Evolutionary conservation across 2,113 vertebrate genomes (phyloP), one percentile per base, ranked within the genome.

Genomic region (Burhinus bistriatus): DNA sequence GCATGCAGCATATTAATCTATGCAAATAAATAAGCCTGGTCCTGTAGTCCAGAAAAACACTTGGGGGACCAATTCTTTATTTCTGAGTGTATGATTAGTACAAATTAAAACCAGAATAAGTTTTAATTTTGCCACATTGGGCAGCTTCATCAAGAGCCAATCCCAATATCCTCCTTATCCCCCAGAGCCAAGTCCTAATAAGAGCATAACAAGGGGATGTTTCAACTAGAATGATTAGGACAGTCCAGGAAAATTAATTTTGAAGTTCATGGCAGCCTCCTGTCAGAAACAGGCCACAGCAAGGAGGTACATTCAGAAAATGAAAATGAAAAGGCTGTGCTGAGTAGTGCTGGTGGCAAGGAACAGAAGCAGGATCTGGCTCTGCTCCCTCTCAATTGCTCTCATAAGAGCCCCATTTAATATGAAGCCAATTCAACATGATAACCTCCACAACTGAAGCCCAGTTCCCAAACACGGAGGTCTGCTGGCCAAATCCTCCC

Each of bases 21-120:
- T 58, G 72, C 21, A 6, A 95, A 89, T 79, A 91, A 84, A 55
- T 61, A 20, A 95, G 45, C 83, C 58, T 17, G 30, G 81, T 81
- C 92, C 69, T 96, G 83, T 79, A 82, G 86, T 89, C 96, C 96
- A 97, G 93, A 76, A 96, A 79, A 95, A 68, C 77, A 80, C 96
- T 91, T 94, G 87, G 61, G 96, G 96, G 97, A 97, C 59, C 84
- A 95, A 97, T 96, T 94, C 87, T 96, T 96, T 96, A 96, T 75
- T 96, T 95, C 89, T 15, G 29, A 97, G 81, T 42, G 68, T 19
- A 47, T 81, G 88, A 97, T 97, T 97, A 97, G 90, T 95, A 92
- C 91, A 96, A 89, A 97, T 97, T 97, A 97, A 97, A 97, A 70
- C 57, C 79, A 82, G 40, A 96, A 95, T 90, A 93, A 96, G 79